phyloP scores from a whole-genome alignment of 2,113 vertebrate species.

The Hydropotes inermis region DNA sequence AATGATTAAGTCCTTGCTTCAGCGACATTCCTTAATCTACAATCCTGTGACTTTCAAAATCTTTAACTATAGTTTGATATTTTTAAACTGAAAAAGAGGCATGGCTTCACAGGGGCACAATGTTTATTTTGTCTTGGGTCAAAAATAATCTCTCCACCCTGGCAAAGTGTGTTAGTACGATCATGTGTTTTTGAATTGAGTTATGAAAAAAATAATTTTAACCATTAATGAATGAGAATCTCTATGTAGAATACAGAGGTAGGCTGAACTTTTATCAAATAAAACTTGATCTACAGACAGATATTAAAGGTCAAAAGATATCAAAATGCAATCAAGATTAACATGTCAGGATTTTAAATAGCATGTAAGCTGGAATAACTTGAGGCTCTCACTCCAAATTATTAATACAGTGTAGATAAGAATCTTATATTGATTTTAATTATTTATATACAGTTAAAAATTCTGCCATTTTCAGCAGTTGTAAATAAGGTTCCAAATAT shows the following conservation, averaged over 20 bases:
- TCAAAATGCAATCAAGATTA: slow-evolving; percentile 33
- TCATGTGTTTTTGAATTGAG: neutral
- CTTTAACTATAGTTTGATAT: neutral
- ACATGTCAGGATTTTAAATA: neutral
- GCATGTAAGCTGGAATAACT: neutral
- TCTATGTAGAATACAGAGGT: neutral
- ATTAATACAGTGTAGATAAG: neutral
- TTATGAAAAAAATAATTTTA: neutral
- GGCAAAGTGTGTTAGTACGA: neutral
- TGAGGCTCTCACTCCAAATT: neutral
- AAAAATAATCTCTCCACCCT: neutral
- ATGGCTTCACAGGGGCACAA: neutral
- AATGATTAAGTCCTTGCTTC: neutral
- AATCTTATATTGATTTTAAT: slow-evolving; percentile 13
- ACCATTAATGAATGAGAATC: neutral
- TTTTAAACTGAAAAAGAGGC: neutral
- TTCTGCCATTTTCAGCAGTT: neutral
- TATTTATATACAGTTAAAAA: slow-evolving; percentile 17
- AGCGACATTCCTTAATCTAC: neutral
- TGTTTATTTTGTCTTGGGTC: neutral
- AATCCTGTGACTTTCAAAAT: neutral
- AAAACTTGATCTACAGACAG: neutral
- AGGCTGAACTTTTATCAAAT: neutral
- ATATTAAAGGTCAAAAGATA: slow-evolving; percentile 9
- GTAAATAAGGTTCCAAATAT: neutral